Evolutionary conservation across 1,140 invertebrate genomes (phyloP), one percentile per base, ranked within the genome.

Genomic region (Babylonia areolata): DNA sequence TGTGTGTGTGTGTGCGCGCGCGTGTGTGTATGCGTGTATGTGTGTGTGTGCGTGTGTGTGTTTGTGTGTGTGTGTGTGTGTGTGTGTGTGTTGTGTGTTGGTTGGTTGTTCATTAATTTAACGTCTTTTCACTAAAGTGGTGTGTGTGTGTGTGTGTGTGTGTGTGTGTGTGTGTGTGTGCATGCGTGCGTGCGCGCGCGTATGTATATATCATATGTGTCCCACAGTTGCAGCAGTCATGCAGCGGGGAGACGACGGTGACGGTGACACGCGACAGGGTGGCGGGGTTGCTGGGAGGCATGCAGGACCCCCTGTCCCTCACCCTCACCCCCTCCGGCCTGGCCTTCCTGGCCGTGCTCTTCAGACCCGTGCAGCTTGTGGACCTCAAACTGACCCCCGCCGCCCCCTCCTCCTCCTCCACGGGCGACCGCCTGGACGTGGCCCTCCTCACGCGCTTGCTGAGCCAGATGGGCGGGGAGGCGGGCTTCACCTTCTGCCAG

Each of bases 401-500:
- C n/a, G n/a, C n/a, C n/a, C n/a, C n/a, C n/a, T n/a, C n/a, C n/a
- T n/a, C n/a, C n/a, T n/a, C n/a, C n/a, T 9, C 9, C 37, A 31
- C n/a, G 6, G 81, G 81, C 9, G 46, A 82, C 31, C n/a, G n/a
- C n/a, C n/a, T 82, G 33, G 20, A 51, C 64, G 54, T 69, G 20
- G 3, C 20, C 2, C 39, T 51, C 17, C 64, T 82, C 54, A 54
- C 54, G 15, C 28, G 39, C 81, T 17, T 82, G 35, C 35, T 82
- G 11, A 20, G 81, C 40, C 64, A 82, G 81, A 33, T 82, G 81
- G 71, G 71, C 33, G 81, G 81, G 17, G n/a, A 58, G 20, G 51
- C 81, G 33, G 81, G 81, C 17, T 82, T 39, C 39, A 58, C 54
- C 17, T 82, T 82, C 35, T 82, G 81, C 37, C 81, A 54, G 23